phyloP scores from a whole-genome alignment of 2,113 vertebrate species.

The Pipa parva region DNA sequence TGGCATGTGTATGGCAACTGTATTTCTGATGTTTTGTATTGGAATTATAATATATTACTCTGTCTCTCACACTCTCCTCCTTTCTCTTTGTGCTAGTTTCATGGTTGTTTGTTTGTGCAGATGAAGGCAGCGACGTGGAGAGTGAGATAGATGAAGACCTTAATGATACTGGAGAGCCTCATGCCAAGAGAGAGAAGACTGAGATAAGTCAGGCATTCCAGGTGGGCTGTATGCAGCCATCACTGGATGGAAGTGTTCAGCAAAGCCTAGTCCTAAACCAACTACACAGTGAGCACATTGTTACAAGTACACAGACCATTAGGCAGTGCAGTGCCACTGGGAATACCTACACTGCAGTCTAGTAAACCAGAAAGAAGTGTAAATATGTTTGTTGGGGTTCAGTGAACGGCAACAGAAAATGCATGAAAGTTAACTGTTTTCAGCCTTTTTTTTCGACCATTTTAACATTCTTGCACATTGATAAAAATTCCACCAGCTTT shows the following conservation, averaged over 20 bases:
- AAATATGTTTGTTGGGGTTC: conserved; percentile 59
- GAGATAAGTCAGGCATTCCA: conserved; percentile 69
- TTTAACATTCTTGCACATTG: too few relatives aligned
- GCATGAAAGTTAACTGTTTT: conserved; percentile 64
- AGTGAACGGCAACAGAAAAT: conserved; percentile 49
- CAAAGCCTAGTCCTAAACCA: conserved; percentile 66
- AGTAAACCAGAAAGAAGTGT: conserved; percentile 54
- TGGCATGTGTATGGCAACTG: too few relatives aligned
- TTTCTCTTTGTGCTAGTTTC: conserved; percentile 38
- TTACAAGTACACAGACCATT: conserved; percentile 71
- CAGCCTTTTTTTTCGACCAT: conserved; percentile 65
- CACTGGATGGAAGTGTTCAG: conserved; percentile 66
- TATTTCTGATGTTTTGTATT: too few relatives aligned
- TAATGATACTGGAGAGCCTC: conserved; percentile 73
- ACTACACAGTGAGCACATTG: conserved; percentile 73
- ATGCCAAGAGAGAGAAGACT: conserved; percentile 73
- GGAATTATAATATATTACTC: not conserved
- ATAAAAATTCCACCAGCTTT: not conserved
- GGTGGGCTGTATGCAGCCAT: conserved; percentile 68
- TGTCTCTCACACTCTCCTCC: conserved; percentile 36
- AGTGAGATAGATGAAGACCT: conserved; percentile 77
- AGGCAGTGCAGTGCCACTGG: conserved; percentile 74
- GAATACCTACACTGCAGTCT: conserved; percentile 76
- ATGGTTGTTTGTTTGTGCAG: conserved; percentile 61
- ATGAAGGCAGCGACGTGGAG: conserved; percentile 77